Conservation (phyloP, 2,797 vertebrate species). For the Gallinago stenura region DNA sequence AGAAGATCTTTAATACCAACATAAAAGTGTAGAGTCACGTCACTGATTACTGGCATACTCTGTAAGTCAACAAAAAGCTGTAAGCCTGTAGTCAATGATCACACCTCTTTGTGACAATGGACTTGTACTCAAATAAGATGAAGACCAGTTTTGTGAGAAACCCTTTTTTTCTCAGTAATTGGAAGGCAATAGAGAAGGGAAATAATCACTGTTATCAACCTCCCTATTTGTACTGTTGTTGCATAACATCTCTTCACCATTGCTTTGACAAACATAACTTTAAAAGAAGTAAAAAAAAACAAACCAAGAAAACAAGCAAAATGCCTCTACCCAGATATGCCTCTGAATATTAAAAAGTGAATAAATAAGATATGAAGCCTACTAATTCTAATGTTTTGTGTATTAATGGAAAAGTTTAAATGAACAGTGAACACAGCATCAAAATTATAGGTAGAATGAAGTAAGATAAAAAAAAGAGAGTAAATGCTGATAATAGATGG, state of each 20-base stretch:
- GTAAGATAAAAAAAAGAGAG: background rate
- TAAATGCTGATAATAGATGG: background rate
- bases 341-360: background rate
- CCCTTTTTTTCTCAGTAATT: background rate
- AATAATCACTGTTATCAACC: background rate
- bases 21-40: background rate
- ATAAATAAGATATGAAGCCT: background rate
- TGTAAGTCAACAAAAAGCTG: background rate
- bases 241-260: background rate
- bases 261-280: background rate
- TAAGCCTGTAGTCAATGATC: background rate
- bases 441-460: background rate
- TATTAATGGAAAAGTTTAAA: background rate
- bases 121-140: background rate
- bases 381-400: background rate
- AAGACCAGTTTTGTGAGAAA: background rate
- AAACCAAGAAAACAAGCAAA: background rate
- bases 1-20: background rate
- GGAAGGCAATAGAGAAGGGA: background rate
- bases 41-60: background rate
- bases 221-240: background rate
- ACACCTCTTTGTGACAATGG: background rate
- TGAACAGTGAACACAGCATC: background rate
- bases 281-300: background rate
- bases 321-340: background rate